Evolutionary conservation across 2,113 vertebrate species (phyloP).

Genomic region (Protobothrops mucrosquamatus): DNA sequence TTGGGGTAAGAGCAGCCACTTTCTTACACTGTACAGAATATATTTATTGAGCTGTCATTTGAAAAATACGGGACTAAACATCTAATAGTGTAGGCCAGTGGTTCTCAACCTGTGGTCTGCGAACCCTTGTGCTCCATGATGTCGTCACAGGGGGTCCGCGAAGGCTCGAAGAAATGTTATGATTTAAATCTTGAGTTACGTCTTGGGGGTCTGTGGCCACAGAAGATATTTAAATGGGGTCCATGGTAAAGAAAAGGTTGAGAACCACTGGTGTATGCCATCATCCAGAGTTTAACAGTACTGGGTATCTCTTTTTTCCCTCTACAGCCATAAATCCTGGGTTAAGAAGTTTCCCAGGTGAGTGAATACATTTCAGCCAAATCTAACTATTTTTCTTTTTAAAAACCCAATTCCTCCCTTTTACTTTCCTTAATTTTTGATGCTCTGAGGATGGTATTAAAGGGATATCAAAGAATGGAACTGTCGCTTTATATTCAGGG

Average conservation of each 20-base stretch:
- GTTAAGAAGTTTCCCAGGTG: constrained; percentile 29
- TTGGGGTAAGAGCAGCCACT: constrained; percentile 82
- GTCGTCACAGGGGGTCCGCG: too few relatives aligned
- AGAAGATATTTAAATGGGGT: neutral
- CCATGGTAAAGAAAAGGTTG: neutral
- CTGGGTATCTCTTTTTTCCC: constrained; percentile 11
- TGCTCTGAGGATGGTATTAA: constrained; percentile 5
- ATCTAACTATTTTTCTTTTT: constrained; percentile 1
- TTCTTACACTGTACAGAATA: constrained; percentile 31
- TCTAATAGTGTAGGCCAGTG: constrained; percentile 20
- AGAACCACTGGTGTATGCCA: neutral
- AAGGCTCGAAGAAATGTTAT: neutral
- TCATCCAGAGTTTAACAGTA: constrained; percentile 12
- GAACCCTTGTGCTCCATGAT: accelerated
- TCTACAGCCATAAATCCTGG: constrained; percentile 19
- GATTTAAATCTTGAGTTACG: neutral
- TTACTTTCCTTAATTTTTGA: constrained; percentile 10
- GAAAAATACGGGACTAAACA: constrained; percentile 25
- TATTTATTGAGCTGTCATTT: accelerated
- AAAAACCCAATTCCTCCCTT: neutral
- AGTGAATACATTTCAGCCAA: accelerated
- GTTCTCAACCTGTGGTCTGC: neutral
- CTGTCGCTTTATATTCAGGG: neutral
- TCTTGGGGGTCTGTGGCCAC: neutral
- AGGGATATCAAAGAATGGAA: constrained; percentile 7